Base-by-base conservation (phyloP, 2,888 invertebrate species). In the Vanessa cardui region DNA sequence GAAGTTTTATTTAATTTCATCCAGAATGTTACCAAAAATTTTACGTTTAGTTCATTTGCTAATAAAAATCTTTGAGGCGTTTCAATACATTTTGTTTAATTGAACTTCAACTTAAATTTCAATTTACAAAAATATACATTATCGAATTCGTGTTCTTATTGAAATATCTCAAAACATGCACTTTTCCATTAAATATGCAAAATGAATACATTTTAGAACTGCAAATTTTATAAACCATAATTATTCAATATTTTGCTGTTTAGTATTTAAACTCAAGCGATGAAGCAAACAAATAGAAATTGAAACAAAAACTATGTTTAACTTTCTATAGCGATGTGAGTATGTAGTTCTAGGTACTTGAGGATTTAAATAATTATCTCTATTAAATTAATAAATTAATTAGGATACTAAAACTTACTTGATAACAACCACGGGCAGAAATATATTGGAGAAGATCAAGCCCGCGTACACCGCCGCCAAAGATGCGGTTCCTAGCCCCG, bases 391-490 rank as follows among this genome's bases (percentile, higher is more conserved):
- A 47, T 47, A 6, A 47, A 7, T n/a, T 47, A 47, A 18, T 47
- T 47, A 47, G 18, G n/a, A 47, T 16, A 12, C 12, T 5, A n/a
- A 47, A 45, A 83, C 90, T 83, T 75, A 93, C 93, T 89, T 93
- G 72, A 93, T 93, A 45, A 93, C 84, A 1, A 88, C 77, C 3
- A 86, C 92, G 2, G 93, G 93, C 12, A 94, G 78, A 70, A 93
- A 93, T 66, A 93, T 84, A 64, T 92, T 93, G 12, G 93, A 93
- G 74, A 93, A 80, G 62, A 93, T 90, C 7, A 93, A 87, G 0
- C 93, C 91, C 0, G 91, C 93, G 70, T 93, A 93, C 12, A 93
- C 92, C 0, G 93, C 90, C 0, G 93, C 93, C 60, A 94, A 75
- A 0, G 93, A 92, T 0, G 91, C 91, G 0, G 92, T 93, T 0